Percentiles rank a stretch among this genome's conserved stretches.
Conservation (phyloP, 1,140 invertebrate genomes). For the Heliconius hermathena region DNA sequence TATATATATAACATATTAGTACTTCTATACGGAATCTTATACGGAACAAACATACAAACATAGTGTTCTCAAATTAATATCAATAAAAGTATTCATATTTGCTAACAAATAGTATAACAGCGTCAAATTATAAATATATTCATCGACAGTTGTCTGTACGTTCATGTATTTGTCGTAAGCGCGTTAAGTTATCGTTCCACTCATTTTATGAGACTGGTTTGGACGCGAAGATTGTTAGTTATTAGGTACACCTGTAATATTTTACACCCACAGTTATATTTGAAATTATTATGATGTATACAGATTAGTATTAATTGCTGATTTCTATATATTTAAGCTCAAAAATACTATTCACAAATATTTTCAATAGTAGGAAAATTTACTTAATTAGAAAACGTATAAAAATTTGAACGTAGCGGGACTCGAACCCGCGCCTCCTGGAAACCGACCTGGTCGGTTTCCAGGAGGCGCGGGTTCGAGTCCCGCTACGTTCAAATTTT, state of each 20-base stretch:
- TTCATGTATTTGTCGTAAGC: slow-evolving; percentile 32
- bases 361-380: background rate
- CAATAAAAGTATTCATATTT: slow-evolving; percentile 25
- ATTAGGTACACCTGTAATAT: slow-evolving; percentile 3
- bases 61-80: background rate
- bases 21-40: no score
- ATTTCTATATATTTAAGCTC: background rate
- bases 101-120: slow-evolving; percentile 36
- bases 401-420: no score
- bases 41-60: background rate
- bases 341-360: background rate
- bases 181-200: slow-evolving; percentile 29
- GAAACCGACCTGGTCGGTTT: no score
- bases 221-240: slow-evolving; percentile 11
- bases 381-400: no score
- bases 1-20: no score
- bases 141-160: slow-evolving; percentile 32
- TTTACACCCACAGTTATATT: background rate
- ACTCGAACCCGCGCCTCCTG: no score
- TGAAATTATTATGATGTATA: slow-evolving; percentile 5
- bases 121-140: slow-evolving; percentile 41
- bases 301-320: background rate
- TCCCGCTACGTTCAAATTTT: no score
- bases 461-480: no score
- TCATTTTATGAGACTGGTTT: slow-evolving; percentile 15